Percentiles rank a stretch among this genome's conserved stretches.
phyloP scores from a whole-genome alignment of 2,113 vertebrate species.

The Microtus richardsoni region DNA sequence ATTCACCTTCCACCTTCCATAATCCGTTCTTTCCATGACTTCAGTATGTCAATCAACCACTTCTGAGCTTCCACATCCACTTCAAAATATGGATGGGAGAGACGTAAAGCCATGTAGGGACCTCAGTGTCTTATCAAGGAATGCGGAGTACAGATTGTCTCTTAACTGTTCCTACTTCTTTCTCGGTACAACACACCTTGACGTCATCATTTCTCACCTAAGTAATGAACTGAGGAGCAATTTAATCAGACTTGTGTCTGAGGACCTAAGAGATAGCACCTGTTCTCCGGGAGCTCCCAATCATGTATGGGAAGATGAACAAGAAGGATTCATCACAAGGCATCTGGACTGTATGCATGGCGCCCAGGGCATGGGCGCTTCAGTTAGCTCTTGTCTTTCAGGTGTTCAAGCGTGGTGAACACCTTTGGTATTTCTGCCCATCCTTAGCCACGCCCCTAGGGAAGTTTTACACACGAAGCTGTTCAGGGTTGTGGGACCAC shows the following conservation, averaged over 20 bases:
- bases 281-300: neutral
- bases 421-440: neutral
- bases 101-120: neutral
- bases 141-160: neutral
- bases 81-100: neutral
- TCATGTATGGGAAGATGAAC: neutral
- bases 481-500: neutral
- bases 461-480: neutral
- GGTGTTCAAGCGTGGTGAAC: slow-evolving; percentile 17
- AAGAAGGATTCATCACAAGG: neutral
- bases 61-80: neutral
- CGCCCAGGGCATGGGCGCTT: too few species aligned
- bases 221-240: neutral
- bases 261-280: neutral
- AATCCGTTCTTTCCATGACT: neutral
- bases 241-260: neutral
- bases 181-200: neutral
- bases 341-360: too few species aligned
- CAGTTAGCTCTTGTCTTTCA: neutral
- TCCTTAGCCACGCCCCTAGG: neutral
- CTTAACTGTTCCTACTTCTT: neutral
- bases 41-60: neutral
- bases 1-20: neutral
- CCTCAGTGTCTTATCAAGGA: neutral
- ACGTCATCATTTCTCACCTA: slow-evolving; percentile 4